phyloP scores from a whole-genome alignment of 2,888 invertebrate genomes.

The Venusia cambrica region DNA sequence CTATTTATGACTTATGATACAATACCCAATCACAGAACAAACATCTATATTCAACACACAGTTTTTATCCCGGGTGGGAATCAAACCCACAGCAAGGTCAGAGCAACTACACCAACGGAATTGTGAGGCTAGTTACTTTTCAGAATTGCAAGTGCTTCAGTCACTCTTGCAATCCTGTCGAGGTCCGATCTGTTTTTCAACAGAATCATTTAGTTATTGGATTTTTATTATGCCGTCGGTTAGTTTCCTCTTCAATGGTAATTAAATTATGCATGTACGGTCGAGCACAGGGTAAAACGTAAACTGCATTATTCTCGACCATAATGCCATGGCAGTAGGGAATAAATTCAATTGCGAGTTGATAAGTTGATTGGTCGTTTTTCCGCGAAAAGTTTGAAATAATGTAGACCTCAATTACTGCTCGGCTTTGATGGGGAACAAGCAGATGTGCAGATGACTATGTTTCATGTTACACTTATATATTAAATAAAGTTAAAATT shows the following conservation, averaged over 20 bases:
- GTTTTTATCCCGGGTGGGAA: too few relatives aligned
- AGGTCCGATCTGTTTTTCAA: constrained; percentile 6
- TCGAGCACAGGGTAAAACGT: constrained; percentile 15
- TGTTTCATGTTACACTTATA: too few relatives aligned
- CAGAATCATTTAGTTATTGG: constrained; percentile 9
- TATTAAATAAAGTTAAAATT: too few relatives aligned
- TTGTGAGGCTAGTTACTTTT: too few relatives aligned
- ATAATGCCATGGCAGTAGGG: constrained; percentile 4
- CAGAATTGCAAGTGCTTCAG: too few relatives aligned
- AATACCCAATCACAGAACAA: too few relatives aligned
- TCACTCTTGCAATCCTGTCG: too few relatives aligned
- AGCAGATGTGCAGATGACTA: neutral
- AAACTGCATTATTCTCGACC: constrained; percentile 8
- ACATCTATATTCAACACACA: too few relatives aligned
- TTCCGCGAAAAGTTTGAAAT: constrained; percentile 7
- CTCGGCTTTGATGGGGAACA: constrained; percentile 9
- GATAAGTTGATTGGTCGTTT: constrained; percentile 9
- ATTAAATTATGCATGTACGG: constrained; percentile 19
- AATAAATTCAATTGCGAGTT: constrained; percentile 4
- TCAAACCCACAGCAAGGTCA: too few relatives aligned
- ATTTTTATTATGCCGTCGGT: constrained; percentile 14
- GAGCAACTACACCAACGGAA: too few relatives aligned
- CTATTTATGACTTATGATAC: too few relatives aligned
- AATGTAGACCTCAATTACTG: constrained; percentile 15
- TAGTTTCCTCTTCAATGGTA: constrained; percentile 6